A percentile compares a stretch with the other conserved stretches of the same genome.
phyloP scores from a whole-genome alignment of 2,888 invertebrate species.

The Cylindroiulus punctatus region DNA sequence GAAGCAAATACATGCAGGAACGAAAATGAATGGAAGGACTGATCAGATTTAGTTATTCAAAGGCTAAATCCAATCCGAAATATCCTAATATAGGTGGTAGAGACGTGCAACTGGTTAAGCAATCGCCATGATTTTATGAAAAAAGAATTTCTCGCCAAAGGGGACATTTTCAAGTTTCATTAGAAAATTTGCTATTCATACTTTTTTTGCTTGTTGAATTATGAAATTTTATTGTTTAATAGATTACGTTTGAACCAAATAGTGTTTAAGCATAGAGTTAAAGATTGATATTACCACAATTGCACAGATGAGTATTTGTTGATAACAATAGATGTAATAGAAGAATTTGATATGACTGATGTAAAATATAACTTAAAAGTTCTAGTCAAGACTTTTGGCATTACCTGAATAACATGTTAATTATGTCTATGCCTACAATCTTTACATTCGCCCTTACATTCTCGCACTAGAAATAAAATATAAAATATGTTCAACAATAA shows the following conservation, averaged over 20 bases:
- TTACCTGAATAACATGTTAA: slow-evolving; percentile 5
- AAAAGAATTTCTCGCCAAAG: not conserved
- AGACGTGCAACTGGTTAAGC: not conserved
- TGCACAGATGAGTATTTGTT: not conserved
- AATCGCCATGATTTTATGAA: too few relatives aligned
- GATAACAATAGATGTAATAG: not conserved
- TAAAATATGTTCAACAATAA: slow-evolving; percentile 26
- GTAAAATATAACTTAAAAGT: not conserved
- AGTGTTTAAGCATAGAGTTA: not conserved
- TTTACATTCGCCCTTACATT: not conserved
- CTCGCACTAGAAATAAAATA: not conserved
- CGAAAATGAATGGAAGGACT: not conserved
- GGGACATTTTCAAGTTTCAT: not conserved
- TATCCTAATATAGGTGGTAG: not conserved
- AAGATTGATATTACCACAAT: not conserved
- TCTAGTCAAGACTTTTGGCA: not conserved
- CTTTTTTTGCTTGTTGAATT: not conserved
- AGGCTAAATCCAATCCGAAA: not conserved
- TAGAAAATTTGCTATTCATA: not conserved
- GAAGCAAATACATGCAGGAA: not conserved
- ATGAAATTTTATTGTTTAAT: not conserved
- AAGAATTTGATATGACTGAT: slow-evolving; percentile 4
- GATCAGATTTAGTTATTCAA: not conserved
- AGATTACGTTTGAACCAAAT: not conserved
- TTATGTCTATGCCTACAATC: not conserved